Evolutionary conservation across 2,888 invertebrate genomes (phyloP).

Genomic region (Perizoma affinitatum): DNA sequence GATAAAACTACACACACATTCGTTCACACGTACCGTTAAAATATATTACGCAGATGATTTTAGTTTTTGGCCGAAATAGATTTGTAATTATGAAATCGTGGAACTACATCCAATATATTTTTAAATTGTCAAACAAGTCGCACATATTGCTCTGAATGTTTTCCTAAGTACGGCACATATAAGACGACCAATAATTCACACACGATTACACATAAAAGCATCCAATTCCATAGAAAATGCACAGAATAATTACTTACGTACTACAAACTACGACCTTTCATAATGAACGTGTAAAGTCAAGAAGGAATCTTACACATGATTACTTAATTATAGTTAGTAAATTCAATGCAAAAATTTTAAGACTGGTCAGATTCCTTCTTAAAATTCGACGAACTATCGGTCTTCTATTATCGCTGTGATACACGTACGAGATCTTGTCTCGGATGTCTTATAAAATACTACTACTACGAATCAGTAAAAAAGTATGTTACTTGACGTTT

Average conservation of each 20-base stretch:
- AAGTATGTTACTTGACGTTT: slow-evolving; percentile 77
- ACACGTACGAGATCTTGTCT: slow-evolving; percentile 75
- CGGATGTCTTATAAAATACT: slow-evolving; percentile 78
- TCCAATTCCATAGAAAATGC: slow-evolving; percentile 67
- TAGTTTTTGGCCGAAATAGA: slow-evolving; percentile 28
- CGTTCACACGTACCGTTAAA: slow-evolving; percentile 62
- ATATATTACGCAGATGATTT: slow-evolving; percentile 51
- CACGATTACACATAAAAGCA: slow-evolving; percentile 57
- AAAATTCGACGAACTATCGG: slow-evolving; percentile 58
- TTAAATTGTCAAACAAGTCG: not conserved
- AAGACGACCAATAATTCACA: slow-evolving; percentile 30
- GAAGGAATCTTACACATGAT: slow-evolving; percentile 55
- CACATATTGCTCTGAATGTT: not conserved
- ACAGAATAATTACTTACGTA: slow-evolving; percentile 65
- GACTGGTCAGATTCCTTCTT: slow-evolving; percentile 57
- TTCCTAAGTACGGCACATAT: slow-evolving; percentile 29
- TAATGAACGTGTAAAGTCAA: slow-evolving; percentile 53
- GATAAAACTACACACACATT: slow-evolving; percentile 60
- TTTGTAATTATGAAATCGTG: slow-evolving; percentile 27
- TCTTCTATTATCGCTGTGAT: slow-evolving; percentile 82
- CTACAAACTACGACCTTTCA: slow-evolving; percentile 59
- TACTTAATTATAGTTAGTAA: slow-evolving; percentile 41
- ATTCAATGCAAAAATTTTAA: slow-evolving; percentile 36
- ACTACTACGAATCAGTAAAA: slow-evolving; percentile 79
- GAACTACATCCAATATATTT: not conserved